phyloP scores from a whole-genome alignment of 2,113 vertebrate species.

The Carlito syrichta region DNA sequence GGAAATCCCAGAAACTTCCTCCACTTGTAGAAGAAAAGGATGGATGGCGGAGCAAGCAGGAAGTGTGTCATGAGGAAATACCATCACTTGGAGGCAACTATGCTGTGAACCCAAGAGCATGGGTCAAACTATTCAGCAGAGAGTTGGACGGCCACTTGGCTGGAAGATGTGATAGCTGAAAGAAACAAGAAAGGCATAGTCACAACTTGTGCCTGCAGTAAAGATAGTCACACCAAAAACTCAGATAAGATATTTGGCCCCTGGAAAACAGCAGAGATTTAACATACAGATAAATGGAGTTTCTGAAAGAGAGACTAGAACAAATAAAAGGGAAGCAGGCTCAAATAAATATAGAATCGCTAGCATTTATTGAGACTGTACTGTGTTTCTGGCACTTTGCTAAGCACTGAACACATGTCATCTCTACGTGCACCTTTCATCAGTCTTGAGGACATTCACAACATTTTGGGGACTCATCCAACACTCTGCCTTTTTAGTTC shows the following conservation, averaged over 20 bases:
- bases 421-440: not conserved
- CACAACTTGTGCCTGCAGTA: not conserved
- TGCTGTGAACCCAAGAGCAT: not conserved
- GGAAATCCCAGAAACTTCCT: not conserved
- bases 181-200: not conserved
- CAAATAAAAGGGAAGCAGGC: not conserved
- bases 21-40: not conserved
- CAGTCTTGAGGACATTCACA: not conserved
- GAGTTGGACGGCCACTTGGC: too few species aligned
- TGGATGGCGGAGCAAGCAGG: not conserved
- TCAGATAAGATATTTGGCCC: not conserved
- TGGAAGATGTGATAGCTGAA: not conserved
- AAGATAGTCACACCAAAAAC: not conserved
- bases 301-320: not conserved
- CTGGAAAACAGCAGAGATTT: not conserved
- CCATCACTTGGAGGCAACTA: not conserved
- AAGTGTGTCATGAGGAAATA: not conserved
- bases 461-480: not conserved
- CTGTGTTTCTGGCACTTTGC: not conserved
- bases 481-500: not conserved
- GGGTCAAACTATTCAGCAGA: accelerated
- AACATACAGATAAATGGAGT: not conserved
- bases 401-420: not conserved
- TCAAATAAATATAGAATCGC: not conserved
- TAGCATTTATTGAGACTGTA: not conserved